Evolutionary conservation across 2,888 invertebrate species (phyloP).

Genomic region (Nipponacmea schrenckii): DNA sequence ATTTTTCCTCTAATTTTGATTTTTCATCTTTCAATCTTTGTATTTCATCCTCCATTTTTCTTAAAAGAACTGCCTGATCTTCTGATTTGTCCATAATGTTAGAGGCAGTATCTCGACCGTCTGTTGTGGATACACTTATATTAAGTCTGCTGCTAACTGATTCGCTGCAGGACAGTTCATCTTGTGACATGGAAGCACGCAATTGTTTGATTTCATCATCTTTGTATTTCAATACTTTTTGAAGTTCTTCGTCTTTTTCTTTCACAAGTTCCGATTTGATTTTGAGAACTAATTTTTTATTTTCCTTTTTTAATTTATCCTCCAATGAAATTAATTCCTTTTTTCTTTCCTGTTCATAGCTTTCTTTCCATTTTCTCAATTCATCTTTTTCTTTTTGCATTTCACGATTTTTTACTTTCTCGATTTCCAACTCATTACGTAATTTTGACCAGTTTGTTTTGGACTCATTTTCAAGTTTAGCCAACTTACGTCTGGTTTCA

Average conservation of each 20-base stretch:
- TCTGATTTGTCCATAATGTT: constrained; percentile 5
- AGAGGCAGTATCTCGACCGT: constrained; percentile 10
- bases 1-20: constrained; percentile 32
- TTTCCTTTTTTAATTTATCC: constrained; percentile 43
- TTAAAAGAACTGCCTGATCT: neutral
- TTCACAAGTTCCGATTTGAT: constrained; percentile 49
- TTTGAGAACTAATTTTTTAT: constrained; percentile 47
- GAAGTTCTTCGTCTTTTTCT: constrained; percentile 57
- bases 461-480: constrained; percentile 31
- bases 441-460: constrained; percentile 46
- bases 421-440: constrained; percentile 55
- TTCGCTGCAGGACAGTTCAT: constrained; percentile 1
- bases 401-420: constrained; percentile 51
- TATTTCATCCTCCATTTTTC: constrained; percentile 43
- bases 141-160: neutral
- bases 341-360: constrained; percentile 49
- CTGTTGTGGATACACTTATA: neutral
- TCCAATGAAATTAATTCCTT: constrained; percentile 41
- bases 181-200: constrained; percentile 16
- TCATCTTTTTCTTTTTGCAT: constrained; percentile 56
- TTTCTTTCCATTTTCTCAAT: constrained; percentile 47
- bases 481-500: constrained; percentile 21
- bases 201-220: constrained; percentile 54
- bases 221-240: constrained; percentile 56
- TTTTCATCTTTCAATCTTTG: constrained; percentile 44